These are phyloP conservation scores for Drosophila quinaria DNA, from an alignment of 2,888 invertebrate species.

Conservation along the genomic window DNA sequence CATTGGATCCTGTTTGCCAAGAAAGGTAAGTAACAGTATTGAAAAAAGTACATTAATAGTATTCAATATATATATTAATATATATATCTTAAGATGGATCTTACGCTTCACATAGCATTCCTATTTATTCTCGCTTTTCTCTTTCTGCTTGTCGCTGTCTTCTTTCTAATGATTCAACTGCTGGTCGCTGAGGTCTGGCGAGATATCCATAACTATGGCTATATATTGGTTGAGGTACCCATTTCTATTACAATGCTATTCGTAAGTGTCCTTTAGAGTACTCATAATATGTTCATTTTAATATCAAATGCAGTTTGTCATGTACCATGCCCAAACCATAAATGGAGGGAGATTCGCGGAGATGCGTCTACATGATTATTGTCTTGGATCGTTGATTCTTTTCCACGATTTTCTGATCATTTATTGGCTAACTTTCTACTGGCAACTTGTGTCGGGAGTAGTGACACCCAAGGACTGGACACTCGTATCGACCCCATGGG, in stretches of 20 bases:
- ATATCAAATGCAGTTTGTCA: slow-evolving; percentile 51
- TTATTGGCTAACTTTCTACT: slow-evolving; percentile 53
- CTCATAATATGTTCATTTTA: not conserved
- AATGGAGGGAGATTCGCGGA: slow-evolving; percentile 66
- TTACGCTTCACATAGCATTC: slow-evolving; percentile 46
- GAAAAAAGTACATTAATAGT: too few species aligned
- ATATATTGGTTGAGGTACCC: slow-evolving; percentile 19
- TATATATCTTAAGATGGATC: too few species aligned
- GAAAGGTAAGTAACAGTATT: slow-evolving; percentile 16
- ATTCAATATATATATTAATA: too few species aligned
- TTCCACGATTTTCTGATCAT: slow-evolving; percentile 68
- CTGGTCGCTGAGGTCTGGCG: not conserved
- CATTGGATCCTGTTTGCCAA: slow-evolving; percentile 21
- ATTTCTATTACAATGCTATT: slow-evolving; percentile 30
- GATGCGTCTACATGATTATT: slow-evolving; percentile 65
- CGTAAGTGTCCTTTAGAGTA: not conserved
- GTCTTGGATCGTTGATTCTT: slow-evolving; percentile 65
- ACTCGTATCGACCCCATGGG: not conserved
- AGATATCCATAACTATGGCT: not conserved
- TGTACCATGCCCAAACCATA: slow-evolving; percentile 73
- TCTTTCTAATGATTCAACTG: slow-evolving; percentile 33
- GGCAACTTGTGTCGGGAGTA: slow-evolving; percentile 36
- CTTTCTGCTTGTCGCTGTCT: slow-evolving; percentile 30
- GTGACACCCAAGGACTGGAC: slow-evolving; percentile 33
- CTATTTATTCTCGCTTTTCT: slow-evolving; percentile 46